Conservation (phyloP, 1,140 invertebrate species). For the Aphis craccivora region DNA sequence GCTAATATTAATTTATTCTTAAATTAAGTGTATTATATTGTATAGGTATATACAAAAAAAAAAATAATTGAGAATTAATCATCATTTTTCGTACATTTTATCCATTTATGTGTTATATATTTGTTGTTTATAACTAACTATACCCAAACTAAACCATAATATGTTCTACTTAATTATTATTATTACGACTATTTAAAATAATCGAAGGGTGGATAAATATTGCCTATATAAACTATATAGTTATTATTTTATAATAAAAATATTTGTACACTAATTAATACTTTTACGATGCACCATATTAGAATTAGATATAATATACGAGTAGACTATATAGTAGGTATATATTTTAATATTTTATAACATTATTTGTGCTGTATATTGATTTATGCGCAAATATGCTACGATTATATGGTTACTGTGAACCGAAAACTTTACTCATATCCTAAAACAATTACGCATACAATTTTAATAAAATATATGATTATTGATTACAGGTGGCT, state of each 20-base stretch:
- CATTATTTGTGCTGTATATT: neutral
- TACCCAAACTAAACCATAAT: neutral
- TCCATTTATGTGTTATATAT: neutral
- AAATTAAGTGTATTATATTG: neutral
- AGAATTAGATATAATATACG: neutral
- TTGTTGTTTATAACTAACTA: neutral
- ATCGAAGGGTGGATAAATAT: neutral
- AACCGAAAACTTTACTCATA: neutral
- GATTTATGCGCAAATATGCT: neutral
- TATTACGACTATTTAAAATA: neutral
- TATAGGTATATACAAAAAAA: no score
- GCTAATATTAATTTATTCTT: neutral
- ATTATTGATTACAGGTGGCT: neutral
- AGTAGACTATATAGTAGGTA: no score
- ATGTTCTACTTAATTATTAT: neutral
- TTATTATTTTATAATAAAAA: neutral
- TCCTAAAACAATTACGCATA: neutral
- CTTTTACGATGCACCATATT: neutral
- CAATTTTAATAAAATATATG: neutral
- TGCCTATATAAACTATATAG: neutral
- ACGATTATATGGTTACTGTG: neutral
- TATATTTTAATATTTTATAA: no score
- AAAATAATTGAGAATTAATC: neutral
- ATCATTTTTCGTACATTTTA: neutral
- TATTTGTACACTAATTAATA: neutral